These are phyloP conservation scores for Microctenopoma steveboyesi DNA, from an alignment of 2,797 vertebrate species.

Conservation along the genomic window DNA sequence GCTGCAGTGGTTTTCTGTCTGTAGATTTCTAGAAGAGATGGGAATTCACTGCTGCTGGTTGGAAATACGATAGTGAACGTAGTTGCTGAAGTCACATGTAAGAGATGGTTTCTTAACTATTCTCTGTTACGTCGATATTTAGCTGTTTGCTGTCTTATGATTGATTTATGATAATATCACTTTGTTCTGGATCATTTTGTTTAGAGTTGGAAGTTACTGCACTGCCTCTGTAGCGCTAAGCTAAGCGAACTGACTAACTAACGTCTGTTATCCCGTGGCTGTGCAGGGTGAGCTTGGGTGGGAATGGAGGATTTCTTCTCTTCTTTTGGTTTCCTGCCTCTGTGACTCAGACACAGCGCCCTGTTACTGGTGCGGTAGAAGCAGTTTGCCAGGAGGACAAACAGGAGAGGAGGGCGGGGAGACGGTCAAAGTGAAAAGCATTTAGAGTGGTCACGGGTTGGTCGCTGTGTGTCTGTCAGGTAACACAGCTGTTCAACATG, in stretches of 20 bases:
- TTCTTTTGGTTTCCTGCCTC: constrained; percentile 31
- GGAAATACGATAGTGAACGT: neutral
- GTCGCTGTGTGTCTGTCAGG: neutral
- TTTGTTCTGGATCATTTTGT: too few species aligned
- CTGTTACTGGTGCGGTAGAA: constrained; percentile 29
- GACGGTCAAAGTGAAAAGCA: constrained; percentile 10
- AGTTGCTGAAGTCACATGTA: too few species aligned
- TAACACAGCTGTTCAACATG: neutral
- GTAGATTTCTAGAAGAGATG: neutral
- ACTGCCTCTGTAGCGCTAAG: too few species aligned
- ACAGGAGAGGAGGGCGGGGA: constrained; percentile 11
- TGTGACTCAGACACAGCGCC: constrained; percentile 32
- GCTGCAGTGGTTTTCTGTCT: neutral
- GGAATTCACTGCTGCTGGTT: constrained; percentile 4
- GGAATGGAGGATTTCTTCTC: constrained; percentile 17
- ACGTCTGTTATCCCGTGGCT: constrained; percentile 27
- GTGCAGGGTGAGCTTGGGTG: constrained; percentile 1
- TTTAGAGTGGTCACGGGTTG: neutral
- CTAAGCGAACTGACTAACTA: too few species aligned
- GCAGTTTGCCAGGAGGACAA: constrained; percentile 45
- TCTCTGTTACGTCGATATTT: too few species aligned
- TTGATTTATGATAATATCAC: too few species aligned
- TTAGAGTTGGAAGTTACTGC: too few species aligned
- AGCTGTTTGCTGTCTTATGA: too few species aligned
- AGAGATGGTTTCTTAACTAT: too few species aligned